Conservation (phyloP, 23 tunicate genomes). For the Styela clava region DNA sequence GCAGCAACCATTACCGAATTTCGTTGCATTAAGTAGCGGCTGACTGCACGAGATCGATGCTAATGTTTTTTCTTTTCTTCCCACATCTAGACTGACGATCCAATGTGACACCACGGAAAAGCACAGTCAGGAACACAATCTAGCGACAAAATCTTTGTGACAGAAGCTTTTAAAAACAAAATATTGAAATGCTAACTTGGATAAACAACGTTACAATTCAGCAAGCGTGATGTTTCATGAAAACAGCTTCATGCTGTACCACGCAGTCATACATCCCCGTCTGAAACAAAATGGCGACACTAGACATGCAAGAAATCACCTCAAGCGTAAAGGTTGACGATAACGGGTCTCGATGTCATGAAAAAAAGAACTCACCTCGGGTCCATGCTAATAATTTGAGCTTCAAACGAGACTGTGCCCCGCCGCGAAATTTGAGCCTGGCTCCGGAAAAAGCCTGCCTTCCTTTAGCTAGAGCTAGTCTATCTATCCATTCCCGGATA, state of each 20-base stretch:
- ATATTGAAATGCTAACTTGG: not conserved
- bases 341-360: not conserved
- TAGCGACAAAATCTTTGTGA: not conserved
- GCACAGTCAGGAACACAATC: not conserved
- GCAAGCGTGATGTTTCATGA: not conserved
- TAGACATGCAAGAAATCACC: not conserved
- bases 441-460: not conserved
- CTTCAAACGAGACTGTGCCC: not conserved
- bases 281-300: not conserved
- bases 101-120: not conserved
- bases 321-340: not conserved
- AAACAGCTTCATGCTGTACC: too few relatives aligned
- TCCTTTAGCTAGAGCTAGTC: not conserved
- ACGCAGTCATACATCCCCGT: too few relatives aligned
- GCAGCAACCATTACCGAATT: not conserved
- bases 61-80: not conserved
- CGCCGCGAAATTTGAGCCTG: not conserved
- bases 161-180: not conserved
- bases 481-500: slow-evolving; percentile 27
- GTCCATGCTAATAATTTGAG: not conserved
- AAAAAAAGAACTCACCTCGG: not conserved
- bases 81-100: not conserved
- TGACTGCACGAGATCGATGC: not conserved
- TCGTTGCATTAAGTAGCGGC: not conserved
- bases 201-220: not conserved